Evolutionary conservation across 2,113 vertebrate genomes (phyloP), one percentile per base, ranked within the genome.

Genomic region (Xenopus borealis): DNA sequence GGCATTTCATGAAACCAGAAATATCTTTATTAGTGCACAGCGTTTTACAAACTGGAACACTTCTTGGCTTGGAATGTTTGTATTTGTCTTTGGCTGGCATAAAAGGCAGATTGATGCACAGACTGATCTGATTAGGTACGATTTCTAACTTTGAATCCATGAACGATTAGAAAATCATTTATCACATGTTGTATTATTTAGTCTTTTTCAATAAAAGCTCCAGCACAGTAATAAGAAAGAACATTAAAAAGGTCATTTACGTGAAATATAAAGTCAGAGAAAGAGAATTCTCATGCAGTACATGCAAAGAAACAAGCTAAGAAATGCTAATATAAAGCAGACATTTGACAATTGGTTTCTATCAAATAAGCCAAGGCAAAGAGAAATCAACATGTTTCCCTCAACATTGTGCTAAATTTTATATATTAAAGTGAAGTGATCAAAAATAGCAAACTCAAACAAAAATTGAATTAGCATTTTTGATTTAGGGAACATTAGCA

Each of bases 121-220:
- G 2, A 17, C 64, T 14, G 33, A 58, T 73, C 52, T 16, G 30
- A 11, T 58, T 40, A 6, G 17, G 14, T 17, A 57, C 40, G n/a
- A 57, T 73, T 72, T 58, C 33, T 66, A 10, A 17, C 62, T 73
- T 66, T 57, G 40, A 65, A 23, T 73, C 18, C 17, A 73, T 57
- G 58, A 73, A 66, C 72, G 66, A 73, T 73, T 58, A 58, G 13
- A 66, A 73, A 45, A 65, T 73, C 13, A 73, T 58, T 66, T 66
- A 57, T 73, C 52, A 66, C 44, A 52, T 12, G 33, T 55, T 8
- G 16, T 55, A 66, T 57, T 59, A 66, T 73, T 65, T 50, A 66
- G 72, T 16, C 18, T 73, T 33, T 63, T 63, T 55, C 47, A 64
- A 64, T 64, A 19, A 12, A 65, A 40, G 47, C 71, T 53, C 55